Evolutionary conservation across 2,797 vertebrate genomes (phyloP), one percentile per base, ranked within the genome.

Genomic region (Eospalax fontanierii): DNA sequence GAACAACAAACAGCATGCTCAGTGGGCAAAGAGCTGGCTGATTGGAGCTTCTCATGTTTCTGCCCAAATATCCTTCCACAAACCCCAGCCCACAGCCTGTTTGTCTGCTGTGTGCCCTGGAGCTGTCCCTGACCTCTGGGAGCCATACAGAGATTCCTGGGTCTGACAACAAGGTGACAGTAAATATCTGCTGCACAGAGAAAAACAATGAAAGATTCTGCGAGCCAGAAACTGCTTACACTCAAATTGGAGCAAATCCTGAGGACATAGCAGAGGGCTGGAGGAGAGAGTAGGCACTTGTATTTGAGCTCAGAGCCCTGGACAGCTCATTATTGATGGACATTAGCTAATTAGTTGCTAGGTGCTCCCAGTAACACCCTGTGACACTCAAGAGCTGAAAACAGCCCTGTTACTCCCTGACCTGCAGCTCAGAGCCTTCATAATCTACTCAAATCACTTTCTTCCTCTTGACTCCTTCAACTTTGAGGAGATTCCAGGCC

Each of bases 21-120:
- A 43, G 81, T 82, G 80, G 66, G 94, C 92, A 35, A 65, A 33
- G 59, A 43, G n/a, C 0, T 28, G 30, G 43, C 84, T 92, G 90
- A 59, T 92, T 96, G 88, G 75, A 71, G 61, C 93, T 97, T 95
- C 92, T 97, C 50, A 8, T 19, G 19, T 92, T 96, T 91, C 85
- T 86, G 2, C 50, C 84, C 91, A 96, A 81, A 95, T 19, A 70
- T n/a, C 63, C 63, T 75, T 81, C 86, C 4, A 24, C 89, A 83
- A 83, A 35, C 59, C 61, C 18, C 71, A 75, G 38, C 78, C 35
- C 40, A 28, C 73, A 91, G n/a, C n/a, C n/a, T n/a, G 71, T 85
- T 79, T 89, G 75, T 95, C 76, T 86, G 30, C 10, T 57, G 38
- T n/a, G 26, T 50, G 73, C 46, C 50, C 88, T 59, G 71, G 66